Conservation (phyloP, 2,888 invertebrate genomes). For the Acheta domesticus region DNA sequence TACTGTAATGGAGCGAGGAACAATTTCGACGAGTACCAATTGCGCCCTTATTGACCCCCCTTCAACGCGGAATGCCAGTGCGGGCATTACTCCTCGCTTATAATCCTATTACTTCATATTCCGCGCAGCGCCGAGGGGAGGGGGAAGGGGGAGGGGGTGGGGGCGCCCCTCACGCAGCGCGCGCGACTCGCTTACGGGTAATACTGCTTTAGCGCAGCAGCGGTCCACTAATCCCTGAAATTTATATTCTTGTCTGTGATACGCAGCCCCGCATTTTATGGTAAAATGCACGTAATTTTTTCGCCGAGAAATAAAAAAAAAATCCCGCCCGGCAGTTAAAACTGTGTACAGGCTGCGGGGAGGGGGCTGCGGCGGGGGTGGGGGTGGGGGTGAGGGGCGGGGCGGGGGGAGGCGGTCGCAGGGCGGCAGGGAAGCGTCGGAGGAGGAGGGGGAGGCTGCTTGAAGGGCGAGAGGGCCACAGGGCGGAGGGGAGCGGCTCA, state of each 20-base stretch:
- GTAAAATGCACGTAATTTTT: constrained; percentile 1
- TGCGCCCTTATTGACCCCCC: background rate
- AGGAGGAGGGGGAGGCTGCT: no score
- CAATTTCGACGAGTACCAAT: no score
- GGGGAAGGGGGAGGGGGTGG: background rate
- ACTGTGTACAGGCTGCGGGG: background rate
- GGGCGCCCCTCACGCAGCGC: background rate
- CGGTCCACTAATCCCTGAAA: background rate
- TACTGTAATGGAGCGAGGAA: no score
- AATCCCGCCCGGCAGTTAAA: background rate
- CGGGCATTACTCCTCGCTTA: background rate
- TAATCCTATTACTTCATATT: constrained; percentile 5
- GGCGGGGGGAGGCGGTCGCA: no score
- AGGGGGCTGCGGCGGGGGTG: background rate
- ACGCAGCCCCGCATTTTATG: constrained; percentile 1
- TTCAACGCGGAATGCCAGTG: background rate
- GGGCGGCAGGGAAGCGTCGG: no score
- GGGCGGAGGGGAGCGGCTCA: no score
- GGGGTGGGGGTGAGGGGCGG: background rate
- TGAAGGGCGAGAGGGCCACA: no score
- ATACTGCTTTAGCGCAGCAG: background rate
- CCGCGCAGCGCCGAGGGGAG: background rate
- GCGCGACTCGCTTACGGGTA: constrained; percentile 1
- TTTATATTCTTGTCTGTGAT: constrained; percentile 18
- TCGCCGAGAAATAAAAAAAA: constrained; percentile 1